These are phyloP conservation scores for Actinia tenebrosa DNA, from an alignment of 64 coral and sea anemone species.

Conservation along the genomic window DNA sequence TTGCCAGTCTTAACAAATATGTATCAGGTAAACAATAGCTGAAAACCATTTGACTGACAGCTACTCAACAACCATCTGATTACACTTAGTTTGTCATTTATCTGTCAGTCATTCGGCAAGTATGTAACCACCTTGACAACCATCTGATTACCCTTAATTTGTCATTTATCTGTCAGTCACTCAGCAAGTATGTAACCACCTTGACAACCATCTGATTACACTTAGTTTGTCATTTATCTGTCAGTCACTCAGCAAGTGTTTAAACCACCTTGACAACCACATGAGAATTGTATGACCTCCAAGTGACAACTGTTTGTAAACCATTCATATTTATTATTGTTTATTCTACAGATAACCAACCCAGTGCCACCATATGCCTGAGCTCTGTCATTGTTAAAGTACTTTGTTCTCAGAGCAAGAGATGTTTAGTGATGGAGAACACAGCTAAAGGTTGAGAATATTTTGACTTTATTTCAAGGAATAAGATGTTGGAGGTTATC, in stretches of 20 bases:
- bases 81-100: neutral
- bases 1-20: constrained; percentile 71
- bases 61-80: neutral
- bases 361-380: constrained; percentile 39
- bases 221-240: neutral
- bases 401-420: constrained; percentile 73
- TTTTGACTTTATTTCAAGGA: neutral
- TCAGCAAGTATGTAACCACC: neutral
- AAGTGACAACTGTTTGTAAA: neutral
- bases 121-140: too few relatives aligned
- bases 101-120: neutral
- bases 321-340: neutral
- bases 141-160: too few relatives aligned
- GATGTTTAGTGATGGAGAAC: constrained; percentile 98
- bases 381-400: constrained; percentile 80
- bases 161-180: too few relatives aligned
- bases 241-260: neutral
- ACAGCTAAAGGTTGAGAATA: constrained; percentile 79
- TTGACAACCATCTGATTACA: neutral
- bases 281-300: too few relatives aligned
- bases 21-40: constrained; percentile 52
- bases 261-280: too few relatives aligned
- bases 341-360: constrained; percentile 64
- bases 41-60: neutral
- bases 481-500: neutral